Percentiles rank a stretch among this genome's conserved stretches.
These are phyloP conservation scores for Drosophila tripunctata DNA, from an alignment of 2,888 invertebrate genomes.

Conservation along the genomic window DNA sequence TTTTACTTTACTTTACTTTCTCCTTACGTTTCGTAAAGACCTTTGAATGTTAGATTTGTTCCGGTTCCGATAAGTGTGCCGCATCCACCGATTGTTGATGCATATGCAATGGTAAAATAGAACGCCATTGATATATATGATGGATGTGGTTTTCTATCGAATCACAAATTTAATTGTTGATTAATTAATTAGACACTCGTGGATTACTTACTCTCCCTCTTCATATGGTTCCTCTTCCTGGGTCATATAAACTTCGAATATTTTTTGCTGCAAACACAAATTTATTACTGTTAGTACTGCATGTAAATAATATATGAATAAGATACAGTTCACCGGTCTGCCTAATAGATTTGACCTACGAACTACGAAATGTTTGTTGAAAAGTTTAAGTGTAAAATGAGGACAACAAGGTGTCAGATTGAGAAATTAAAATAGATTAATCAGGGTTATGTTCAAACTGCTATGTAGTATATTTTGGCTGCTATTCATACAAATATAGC, in stretches of 20 bases:
- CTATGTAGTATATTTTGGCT: too few relatives aligned
- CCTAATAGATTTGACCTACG: too few relatives aligned
- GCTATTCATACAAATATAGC: too few relatives aligned
- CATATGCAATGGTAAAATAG: conserved; percentile 90
- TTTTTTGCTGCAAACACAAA: conserved; percentile 36
- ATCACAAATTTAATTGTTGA: neutral
- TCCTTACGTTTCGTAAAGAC: conserved; percentile 87
- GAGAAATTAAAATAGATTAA: too few relatives aligned
- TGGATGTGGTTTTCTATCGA: conserved; percentile 84
- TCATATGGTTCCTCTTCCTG: conserved; percentile 54
- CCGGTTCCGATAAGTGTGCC: conserved; percentile 91
- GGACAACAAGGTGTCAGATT: too few relatives aligned
- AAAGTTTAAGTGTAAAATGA: too few relatives aligned
- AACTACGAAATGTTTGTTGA: too few relatives aligned
- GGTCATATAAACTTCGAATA: conserved; percentile 50
- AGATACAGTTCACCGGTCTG: too few relatives aligned
- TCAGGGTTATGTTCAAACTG: too few relatives aligned
- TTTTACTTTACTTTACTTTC: too few relatives aligned
- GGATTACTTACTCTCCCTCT: conserved; percentile 56
- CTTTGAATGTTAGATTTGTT: conserved; percentile 92
- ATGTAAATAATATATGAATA: too few relatives aligned
- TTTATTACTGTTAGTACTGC: neutral
- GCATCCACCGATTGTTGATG: conserved; percentile 89
- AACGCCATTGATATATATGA: conserved; percentile 89
- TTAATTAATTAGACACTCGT: neutral